phyloP scores from a whole-genome alignment of 2,888 invertebrate species.

The Heteromyza rotundicornis region DNA sequence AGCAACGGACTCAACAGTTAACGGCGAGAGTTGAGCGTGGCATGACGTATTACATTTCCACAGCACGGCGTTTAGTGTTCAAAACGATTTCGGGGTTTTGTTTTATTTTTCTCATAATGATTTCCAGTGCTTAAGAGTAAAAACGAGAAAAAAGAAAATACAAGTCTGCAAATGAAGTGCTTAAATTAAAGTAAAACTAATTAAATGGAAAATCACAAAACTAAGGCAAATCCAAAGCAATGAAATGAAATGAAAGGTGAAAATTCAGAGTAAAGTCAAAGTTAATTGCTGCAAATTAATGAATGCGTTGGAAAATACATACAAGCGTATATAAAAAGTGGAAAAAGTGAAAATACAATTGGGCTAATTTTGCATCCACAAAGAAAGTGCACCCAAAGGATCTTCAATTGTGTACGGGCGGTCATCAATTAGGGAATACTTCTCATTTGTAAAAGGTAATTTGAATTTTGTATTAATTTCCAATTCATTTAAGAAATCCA shows the following conservation, averaged over 20 bases:
- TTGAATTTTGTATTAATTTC: too few relatives aligned
- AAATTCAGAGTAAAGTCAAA: background rate
- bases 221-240: too few relatives aligned
- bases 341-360: conserved; percentile 1
- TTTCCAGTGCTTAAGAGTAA: background rate
- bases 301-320: background rate
- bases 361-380: too few relatives aligned
- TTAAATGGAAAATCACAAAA: background rate
- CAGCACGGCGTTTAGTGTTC: background rate
- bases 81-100: conserved; percentile 1
- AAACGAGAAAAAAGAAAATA: background rate
- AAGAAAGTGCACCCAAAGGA: too few relatives aligned
- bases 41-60: conserved; percentile 43
- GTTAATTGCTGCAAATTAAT: background rate
- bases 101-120: too few relatives aligned
- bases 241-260: background rate
- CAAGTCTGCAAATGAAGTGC: background rate
- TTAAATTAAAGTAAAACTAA: background rate
- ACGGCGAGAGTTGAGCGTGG: conserved; percentile 53
- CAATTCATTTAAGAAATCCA: too few relatives aligned
- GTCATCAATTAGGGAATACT: too few relatives aligned
- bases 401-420: too few relatives aligned
- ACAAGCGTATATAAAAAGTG: too few relatives aligned
- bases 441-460: too few relatives aligned
- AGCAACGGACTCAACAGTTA: conserved; percentile 38